phyloP scores from a whole-genome alignment of 2,888 invertebrate genomes.

The Rhogogaster chlorosoma region DNA sequence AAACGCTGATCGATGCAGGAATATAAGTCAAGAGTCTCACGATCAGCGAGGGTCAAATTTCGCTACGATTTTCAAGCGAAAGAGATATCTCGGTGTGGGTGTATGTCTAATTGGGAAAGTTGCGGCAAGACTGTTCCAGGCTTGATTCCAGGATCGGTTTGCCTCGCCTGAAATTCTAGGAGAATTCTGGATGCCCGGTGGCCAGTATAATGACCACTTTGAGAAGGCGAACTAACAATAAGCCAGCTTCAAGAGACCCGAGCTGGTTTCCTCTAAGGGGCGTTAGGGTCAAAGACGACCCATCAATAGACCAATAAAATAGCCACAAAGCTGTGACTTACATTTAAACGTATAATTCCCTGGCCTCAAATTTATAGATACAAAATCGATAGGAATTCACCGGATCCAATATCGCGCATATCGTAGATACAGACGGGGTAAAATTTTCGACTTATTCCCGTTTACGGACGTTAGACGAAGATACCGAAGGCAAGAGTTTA shows the following conservation, averaged over 20 bases:
- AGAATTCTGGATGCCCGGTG: constrained; percentile 4
- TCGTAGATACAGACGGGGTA: background rate
- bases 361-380: background rate
- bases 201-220: constrained; percentile 72
- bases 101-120: constrained; percentile 40
- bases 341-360: background rate
- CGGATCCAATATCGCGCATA: background rate
- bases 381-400: background rate
- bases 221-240: constrained; percentile 68
- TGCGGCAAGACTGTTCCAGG: constrained; percentile 5
- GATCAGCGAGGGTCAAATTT: background rate
- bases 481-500: background rate
- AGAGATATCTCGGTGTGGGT: background rate
- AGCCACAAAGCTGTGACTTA: background rate
- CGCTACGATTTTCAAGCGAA: background rate
- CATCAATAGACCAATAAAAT: constrained; percentile 30
- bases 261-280: background rate
- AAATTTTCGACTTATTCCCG: background rate
- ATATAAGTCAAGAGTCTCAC: too few relatives aligned
- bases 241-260: constrained; percentile 60
- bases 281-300: constrained; percentile 6
- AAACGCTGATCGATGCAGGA: constrained; percentile 6
- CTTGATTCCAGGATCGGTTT: constrained; percentile 12
- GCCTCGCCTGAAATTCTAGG: background rate
- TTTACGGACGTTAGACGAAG: background rate